These are phyloP conservation scores for Acanthosepion lycidas DNA, from an alignment of 2,888 invertebrate species.

Conservation along the genomic window DNA sequence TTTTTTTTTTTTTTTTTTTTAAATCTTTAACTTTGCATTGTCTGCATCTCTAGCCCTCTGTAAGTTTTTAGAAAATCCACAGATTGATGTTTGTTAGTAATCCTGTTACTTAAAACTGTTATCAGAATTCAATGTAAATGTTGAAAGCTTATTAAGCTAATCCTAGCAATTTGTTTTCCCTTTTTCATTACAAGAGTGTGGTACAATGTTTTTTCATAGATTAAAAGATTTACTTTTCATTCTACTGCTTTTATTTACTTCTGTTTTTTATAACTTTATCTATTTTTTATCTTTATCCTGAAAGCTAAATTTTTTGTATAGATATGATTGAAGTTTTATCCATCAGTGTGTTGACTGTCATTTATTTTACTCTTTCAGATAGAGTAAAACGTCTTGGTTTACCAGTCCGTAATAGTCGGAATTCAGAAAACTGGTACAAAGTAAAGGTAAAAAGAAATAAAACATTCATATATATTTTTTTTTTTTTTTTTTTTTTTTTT, in stretches of 20 bases:
- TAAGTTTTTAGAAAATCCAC: not conserved
- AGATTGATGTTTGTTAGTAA: not conserved
- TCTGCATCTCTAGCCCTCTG: not conserved
- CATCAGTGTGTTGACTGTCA: not conserved
- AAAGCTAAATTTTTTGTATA: not conserved
- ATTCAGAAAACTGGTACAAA: not conserved
- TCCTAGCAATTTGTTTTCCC: not conserved
- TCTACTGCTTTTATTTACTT: not conserved
- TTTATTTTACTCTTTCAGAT: not conserved
- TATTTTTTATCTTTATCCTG: not conserved
- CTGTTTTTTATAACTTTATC: not conserved
- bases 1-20: not conserved
- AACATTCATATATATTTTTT: too few relatives aligned
- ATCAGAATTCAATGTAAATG: too few relatives aligned
- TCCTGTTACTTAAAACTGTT: not conserved
- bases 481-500: too few relatives aligned
- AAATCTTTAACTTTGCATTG: not conserved
- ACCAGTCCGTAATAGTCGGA: not conserved
- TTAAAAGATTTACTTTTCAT: not conserved
- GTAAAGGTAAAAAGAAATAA: conserved; percentile 34
- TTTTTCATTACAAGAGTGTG: not conserved
- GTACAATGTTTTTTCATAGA: not conserved
- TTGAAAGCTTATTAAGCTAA: too few relatives aligned
- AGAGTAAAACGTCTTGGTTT: conserved; percentile 44
- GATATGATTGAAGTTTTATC: too few relatives aligned